Base-by-base conservation (phyloP, 2,888 invertebrate genomes). In the Tinea trinotella region DNA sequence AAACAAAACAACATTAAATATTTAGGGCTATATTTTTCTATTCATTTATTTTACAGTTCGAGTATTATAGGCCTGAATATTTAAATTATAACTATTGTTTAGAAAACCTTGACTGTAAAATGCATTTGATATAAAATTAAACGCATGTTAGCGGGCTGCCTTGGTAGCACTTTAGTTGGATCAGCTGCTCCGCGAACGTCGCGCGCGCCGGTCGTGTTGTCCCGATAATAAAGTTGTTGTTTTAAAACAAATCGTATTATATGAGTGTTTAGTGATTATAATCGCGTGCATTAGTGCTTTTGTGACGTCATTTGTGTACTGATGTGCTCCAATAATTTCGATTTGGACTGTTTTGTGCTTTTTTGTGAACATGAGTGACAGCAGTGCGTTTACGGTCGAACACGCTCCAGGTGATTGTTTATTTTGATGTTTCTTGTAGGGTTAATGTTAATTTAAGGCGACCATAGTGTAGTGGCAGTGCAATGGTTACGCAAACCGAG, bases 301-400 rank as follows among this genome's bases (percentile, higher is more conserved):
- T 22, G 7, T 22, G 22, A 22, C n/a, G n/a, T n/a, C n/a, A n/a
- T 5, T 22, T 35, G 12, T 12, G 3, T 7, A 4, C 19, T 19
- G 3, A 18, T 46, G 46, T 17, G 46, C 46, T 46, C 46, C n/a
- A 36, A 12, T 36, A 36, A 46, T 46, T 46, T 46, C 9, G 15
- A 19, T 19, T 46, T 46, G 2, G 10, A 46, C 7, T 17, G 18
- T n/a, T 15, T 40, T 44, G 18, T 36, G 7, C 12, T 44, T 13
- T 40, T 13, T 40, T 40, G 40, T 40, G 40, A 19, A 19, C 7
- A 19, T 46, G 46, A 19, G n/a, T 46, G 46, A 46, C 46, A 17
- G 19, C 10, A 7, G 9, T n/a, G 9, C 19, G 10, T 46, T 46
- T 19, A 12, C 46, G 9, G 3, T 2, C 46, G 46, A 46, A 19